phyloP scores from a whole-genome alignment of 2,888 invertebrate species.

The Nysson spinosus region DNA sequence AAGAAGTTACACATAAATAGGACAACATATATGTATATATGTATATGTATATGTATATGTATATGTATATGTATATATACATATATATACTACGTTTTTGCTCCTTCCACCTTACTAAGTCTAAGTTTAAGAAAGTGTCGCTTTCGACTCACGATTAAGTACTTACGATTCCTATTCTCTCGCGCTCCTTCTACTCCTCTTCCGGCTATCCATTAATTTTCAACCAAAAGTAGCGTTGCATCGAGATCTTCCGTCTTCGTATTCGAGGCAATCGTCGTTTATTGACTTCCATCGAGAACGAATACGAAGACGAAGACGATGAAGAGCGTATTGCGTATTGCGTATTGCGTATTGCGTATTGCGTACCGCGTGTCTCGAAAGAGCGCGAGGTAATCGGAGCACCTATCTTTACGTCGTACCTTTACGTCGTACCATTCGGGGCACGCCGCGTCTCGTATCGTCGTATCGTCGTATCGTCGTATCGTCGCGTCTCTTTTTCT shows the following conservation, averaged over 20 bases:
- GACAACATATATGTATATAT: constrained; percentile 55
- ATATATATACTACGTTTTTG: constrained; percentile 25
- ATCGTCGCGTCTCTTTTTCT: neutral
- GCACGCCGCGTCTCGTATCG: too few species aligned
- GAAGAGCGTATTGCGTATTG: too few species aligned
- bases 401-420: neutral
- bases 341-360: too few species aligned
- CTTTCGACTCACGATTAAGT: constrained; percentile 43
- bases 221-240: neutral
- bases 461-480: constrained; percentile 18
- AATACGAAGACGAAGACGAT: too few species aligned
- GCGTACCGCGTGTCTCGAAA: neutral
- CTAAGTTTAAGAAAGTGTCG: constrained; percentile 43
- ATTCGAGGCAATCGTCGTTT: too few species aligned
- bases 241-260: too few species aligned
- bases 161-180: constrained; percentile 22
- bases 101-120: constrained; percentile 26
- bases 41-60: constrained; percentile 15
- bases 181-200: neutral
- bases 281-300: too few species aligned
- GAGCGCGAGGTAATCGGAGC: constrained; percentile 13
- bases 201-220: neutral
- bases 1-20: constrained; percentile 75
- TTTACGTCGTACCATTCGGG: constrained; percentile 34
- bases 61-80: constrained; percentile 19